Percentiles rank a stretch among this genome's conserved stretches.
Evolutionary conservation across 1,140 invertebrate genomes (phyloP).

Genomic region (Solenopsis fugax): DNA sequence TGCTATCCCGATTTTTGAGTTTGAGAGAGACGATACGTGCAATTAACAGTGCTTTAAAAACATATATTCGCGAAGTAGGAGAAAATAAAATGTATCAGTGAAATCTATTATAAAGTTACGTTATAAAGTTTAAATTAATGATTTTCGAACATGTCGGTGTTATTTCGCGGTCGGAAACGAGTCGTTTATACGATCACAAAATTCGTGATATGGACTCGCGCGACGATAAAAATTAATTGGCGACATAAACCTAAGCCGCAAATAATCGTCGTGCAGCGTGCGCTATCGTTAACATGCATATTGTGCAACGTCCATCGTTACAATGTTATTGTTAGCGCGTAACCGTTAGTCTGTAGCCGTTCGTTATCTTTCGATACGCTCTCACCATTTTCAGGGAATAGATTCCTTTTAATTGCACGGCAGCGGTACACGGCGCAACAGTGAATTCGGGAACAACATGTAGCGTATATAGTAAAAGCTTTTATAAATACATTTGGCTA

Average conservation of each 20-base stretch:
- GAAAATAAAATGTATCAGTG: background rate
- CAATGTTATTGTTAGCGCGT: constrained; percentile 51
- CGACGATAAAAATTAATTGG: constrained; percentile 70
- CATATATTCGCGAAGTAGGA: background rate
- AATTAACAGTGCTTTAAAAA: background rate
- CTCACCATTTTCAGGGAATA: background rate
- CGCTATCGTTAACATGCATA: constrained; percentile 48
- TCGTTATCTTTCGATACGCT: constrained; percentile 32
- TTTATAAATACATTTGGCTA: background rate
- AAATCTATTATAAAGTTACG: background rate
- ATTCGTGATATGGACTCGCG: constrained; percentile 17
- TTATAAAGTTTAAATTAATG: background rate
- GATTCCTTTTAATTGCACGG: constrained; percentile 57
- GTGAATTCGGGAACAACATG: constrained; percentile 7
- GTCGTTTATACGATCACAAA: constrained; percentile 29
- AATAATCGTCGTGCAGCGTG: constrained; percentile 31
- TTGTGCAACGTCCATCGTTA: constrained; percentile 24
- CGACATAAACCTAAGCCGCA: constrained; percentile 23
- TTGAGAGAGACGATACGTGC: background rate
- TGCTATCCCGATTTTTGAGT: background rate
- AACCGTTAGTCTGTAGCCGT: constrained; percentile 8
- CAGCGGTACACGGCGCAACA: background rate
- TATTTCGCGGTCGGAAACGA: background rate
- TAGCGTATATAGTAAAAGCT: background rate
- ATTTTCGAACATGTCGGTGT: background rate